Evolutionary conservation across 2,888 invertebrate species (phyloP).

Genomic region (Eudemis profundana): DNA sequence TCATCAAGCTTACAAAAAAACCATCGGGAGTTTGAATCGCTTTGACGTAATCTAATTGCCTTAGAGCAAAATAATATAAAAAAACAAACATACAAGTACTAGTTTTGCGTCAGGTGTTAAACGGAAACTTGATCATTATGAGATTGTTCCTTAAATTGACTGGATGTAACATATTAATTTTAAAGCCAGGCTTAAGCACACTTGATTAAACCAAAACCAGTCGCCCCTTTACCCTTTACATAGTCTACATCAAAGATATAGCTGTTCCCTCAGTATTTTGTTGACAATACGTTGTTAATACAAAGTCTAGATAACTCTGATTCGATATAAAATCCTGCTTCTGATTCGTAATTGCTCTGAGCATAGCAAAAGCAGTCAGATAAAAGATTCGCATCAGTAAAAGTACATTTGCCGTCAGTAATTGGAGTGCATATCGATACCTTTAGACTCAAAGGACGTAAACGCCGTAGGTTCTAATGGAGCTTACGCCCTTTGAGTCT

Average conservation of each 20-base stretch:
- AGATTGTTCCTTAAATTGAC: not conserved
- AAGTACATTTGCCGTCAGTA: slow-evolving; percentile 18
- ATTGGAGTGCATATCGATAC: slow-evolving; percentile 26
- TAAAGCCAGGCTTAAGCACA: slow-evolving; percentile 30
- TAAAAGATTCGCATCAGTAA: slow-evolving; percentile 4
- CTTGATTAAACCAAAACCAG: slow-evolving; percentile 34
- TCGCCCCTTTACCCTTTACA: slow-evolving; percentile 18
- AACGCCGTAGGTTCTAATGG: too few species aligned
- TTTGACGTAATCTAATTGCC: too few species aligned
- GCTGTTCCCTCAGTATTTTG: slow-evolving; percentile 6
- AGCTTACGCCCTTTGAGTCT: too few species aligned
- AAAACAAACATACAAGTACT: not conserved
- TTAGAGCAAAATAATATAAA: not conserved
- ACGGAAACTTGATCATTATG: not conserved
- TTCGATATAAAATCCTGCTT: not conserved
- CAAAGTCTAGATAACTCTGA: not conserved
- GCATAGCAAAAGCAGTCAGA: slow-evolving; percentile 25
- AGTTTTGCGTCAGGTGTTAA: not conserved
- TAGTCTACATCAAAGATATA: slow-evolving; percentile 21
- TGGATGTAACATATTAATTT: slow-evolving; percentile 26
- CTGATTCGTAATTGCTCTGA: slow-evolving; percentile 3
- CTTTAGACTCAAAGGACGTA: too few species aligned
- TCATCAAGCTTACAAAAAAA: too few species aligned
- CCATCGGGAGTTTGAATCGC: too few species aligned
- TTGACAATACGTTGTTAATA: slow-evolving; percentile 16